Base-by-base conservation (phyloP, 2,888 invertebrate species). In the Platycheirus albimanus region DNA sequence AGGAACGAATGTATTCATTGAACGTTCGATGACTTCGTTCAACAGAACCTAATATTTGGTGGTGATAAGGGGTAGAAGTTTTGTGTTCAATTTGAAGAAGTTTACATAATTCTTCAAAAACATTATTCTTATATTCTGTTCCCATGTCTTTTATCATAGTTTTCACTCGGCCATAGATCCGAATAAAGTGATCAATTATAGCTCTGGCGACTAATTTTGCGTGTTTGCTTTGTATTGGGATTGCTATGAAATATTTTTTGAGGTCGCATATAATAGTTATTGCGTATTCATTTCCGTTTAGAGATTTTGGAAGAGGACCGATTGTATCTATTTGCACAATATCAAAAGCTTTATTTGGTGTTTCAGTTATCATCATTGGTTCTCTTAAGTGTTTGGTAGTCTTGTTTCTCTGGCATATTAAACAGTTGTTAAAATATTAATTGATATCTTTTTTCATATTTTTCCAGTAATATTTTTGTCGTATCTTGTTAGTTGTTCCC, bases 191-290 rank as follows among this genome's bases (percentile, higher is more conserved):
- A 11, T 20, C 45, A 20, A 47, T 20, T 20, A 47, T 51, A n/a
- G 38, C 38, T 38, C 38, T 38, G 3, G 38, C n/a, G 3, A 38
- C 6, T 13, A 13, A 13, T 38, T 38, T 38, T 3, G 38, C 38
- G 38, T 13, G n/a, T 8, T 43, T 43, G 17, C 3, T 43, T 8
- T 3, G 43, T 15, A 69, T 49, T 30, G 72, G 72, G 15, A 74
- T 56, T 13, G 52, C 45, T 1, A 52, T 28, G 1, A 70, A 8
- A 51, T 71, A 66, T 36, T 66, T 78, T 11, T 47, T 63, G 1
- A 77, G 30, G 24, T 78, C 71, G 11, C 71, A 71, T 8, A 63
- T 38, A 7, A 78, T 45, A 8, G 71, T 66, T 8, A 78, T 11
- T 11, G 36, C 49, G 38, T 51, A 74, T 15, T 41, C 19, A 28